Conservation (phyloP, 2,113 vertebrate species). For the Leiothrix lutea region DNA sequence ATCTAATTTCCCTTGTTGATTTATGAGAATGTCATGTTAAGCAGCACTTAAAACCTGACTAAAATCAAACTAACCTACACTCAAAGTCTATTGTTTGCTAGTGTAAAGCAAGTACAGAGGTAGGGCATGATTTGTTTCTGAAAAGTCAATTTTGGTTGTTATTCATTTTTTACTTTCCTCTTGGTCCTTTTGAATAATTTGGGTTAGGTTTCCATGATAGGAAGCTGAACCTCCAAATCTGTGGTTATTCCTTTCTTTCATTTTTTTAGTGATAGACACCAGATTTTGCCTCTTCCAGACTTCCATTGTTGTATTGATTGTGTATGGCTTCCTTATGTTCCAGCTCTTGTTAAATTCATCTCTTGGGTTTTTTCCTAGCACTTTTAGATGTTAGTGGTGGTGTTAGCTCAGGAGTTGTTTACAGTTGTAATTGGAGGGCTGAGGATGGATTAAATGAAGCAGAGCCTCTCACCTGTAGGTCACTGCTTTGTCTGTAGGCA, state of each 20-base stretch:
- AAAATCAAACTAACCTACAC: neutral
- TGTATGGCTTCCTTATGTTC: neutral
- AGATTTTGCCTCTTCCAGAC: neutral
- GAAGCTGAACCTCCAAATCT: neutral
- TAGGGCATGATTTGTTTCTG: neutral
- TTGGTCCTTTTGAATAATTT: neutral
- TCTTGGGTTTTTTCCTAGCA: neutral
- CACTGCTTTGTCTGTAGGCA: neutral
- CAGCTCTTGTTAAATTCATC: neutral
- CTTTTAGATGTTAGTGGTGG: neutral
- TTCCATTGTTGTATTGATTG: rapidly evolving
- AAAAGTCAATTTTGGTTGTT: neutral
- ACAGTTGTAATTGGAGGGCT: neutral
- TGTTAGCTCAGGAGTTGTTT: neutral
- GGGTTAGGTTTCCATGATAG: neutral
- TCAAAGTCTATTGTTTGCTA: neutral
- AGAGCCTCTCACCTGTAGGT: neutral
- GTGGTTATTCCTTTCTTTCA: neutral
- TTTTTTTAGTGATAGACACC: neutral
- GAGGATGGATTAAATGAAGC: neutral
- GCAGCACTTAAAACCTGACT: neutral
- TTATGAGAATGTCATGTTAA: neutral
- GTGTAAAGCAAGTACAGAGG: neutral
- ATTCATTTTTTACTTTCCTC: neutral
- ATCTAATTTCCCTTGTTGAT: neutral